A percentile compares a stretch with the other conserved stretches of the same genome.
Conservation (phyloP, 1,140 invertebrate genomes). For the Ostrea edulis region DNA sequence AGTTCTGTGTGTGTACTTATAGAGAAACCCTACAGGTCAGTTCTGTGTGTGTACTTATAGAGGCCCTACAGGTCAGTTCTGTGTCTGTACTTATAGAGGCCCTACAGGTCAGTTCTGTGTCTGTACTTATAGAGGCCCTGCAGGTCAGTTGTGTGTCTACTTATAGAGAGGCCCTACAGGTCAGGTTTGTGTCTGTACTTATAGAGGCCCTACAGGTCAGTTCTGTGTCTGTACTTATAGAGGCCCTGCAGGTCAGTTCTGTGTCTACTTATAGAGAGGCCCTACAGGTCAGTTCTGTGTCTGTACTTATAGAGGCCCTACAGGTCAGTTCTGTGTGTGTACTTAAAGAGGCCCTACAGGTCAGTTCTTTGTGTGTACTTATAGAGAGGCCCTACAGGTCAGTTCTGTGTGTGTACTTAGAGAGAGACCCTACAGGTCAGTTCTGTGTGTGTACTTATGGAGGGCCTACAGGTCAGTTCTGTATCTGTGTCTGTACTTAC, state of each 20-base stretch:
- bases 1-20: constrained; percentile 49
- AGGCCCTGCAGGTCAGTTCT: constrained; percentile 80
- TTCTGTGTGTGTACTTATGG: constrained; percentile 80
- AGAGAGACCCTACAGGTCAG: constrained; percentile 84
- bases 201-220: constrained; percentile 83
- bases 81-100: constrained; percentile 83
- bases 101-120: constrained; percentile 55
- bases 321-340: constrained; percentile 53
- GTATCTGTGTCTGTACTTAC: constrained; percentile 51
- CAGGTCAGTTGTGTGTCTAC: constrained; percentile 53
- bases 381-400: constrained; percentile 85
- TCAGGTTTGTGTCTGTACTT: constrained; percentile 51
- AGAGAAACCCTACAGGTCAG: constrained; percentile 84
- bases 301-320: constrained; percentile 83
- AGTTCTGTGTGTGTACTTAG: constrained; percentile 75
- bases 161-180: constrained; percentile 85
- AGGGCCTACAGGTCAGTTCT: constrained; percentile 80
- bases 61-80: constrained; percentile 80
- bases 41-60: constrained; percentile 78
- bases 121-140: constrained; percentile 83
- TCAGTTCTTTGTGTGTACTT: constrained; percentile 53
- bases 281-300: constrained; percentile 55
- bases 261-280: constrained; percentile 85
- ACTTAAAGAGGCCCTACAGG: constrained; percentile 83
- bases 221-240: constrained; percentile 78